A percentile compares a stretch with the other conserved stretches of the same genome.
phyloP scores from a whole-genome alignment of 2,888 invertebrate species.

The Sympetrum striolatum region DNA sequence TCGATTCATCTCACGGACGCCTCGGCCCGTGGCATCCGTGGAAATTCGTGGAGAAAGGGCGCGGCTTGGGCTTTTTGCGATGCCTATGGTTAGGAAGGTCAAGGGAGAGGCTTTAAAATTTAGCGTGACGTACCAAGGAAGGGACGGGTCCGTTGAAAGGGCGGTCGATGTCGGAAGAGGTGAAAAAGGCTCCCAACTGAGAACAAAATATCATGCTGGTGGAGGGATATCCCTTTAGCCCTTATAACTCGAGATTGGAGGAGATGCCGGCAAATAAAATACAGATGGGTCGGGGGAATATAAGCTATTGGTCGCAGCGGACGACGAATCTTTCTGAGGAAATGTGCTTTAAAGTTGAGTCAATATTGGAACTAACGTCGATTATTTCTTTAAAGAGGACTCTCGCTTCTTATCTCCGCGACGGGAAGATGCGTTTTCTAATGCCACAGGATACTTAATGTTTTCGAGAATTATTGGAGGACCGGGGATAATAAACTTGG shows the following conservation, averaged over 20 bases:
- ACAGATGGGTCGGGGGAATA: not conserved
- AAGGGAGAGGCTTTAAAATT: not conserved
- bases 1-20: conserved; percentile 6
- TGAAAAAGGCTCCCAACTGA: not conserved
- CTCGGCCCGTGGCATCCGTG: conserved; percentile 20
- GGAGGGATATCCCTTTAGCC: not conserved
- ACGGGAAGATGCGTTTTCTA: too few relatives aligned
- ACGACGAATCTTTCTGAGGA: not conserved
- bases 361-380: too few relatives aligned
- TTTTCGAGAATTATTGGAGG: too few relatives aligned
- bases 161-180: not conserved
- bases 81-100: not conserved
- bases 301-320: not conserved
- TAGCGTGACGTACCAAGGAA: not conserved
- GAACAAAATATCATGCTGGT: not conserved
- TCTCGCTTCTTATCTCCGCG: too few relatives aligned
- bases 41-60: not conserved
- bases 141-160: not conserved
- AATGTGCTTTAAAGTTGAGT: too few relatives aligned
- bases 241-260: not conserved
- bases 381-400: too few relatives aligned
- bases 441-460: too few relatives aligned
- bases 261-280: not conserved
- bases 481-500: too few relatives aligned
- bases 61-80: not conserved